These are phyloP conservation scores for Hydrocynus forskahlii DNA, from an alignment of 2,797 vertebrate species.

Conservation along the genomic window DNA sequence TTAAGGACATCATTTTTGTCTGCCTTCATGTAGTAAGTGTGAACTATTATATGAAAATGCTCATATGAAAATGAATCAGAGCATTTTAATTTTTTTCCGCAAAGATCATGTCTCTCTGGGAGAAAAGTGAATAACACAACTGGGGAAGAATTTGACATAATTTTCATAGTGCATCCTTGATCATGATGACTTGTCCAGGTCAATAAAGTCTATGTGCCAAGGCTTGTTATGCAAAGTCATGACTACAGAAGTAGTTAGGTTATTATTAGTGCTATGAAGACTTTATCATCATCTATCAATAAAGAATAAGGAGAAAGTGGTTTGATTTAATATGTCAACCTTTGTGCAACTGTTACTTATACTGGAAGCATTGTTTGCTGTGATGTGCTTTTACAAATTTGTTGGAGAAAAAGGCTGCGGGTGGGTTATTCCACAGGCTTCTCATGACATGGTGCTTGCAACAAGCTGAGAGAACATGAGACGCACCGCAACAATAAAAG, in stretches of 20 bases:
- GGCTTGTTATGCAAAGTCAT: background rate
- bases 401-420: background rate
- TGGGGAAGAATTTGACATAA: conserved; percentile 1
- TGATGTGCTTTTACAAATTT: background rate
- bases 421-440: background rate
- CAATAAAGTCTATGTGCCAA: conserved; percentile 7
- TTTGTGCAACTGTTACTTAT: too few species aligned
- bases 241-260: background rate
- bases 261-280: background rate
- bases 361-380: background rate
- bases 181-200: conserved; percentile 22
- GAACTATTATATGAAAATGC: conserved; percentile 12
- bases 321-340: background rate
- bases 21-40: background rate
- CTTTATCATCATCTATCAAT: background rate
- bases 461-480: background rate
- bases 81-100: background rate
- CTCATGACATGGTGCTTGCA: background rate
- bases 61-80: background rate
- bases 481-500: background rate
- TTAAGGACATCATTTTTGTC: background rate
- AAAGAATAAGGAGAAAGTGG: too few species aligned
- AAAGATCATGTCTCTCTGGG: background rate
- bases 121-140: conserved; percentile 7
- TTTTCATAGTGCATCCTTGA: background rate